Evolutionary conservation across 2,113 vertebrate genomes (phyloP).

Genomic region (Formicarius rufipectus): DNA sequence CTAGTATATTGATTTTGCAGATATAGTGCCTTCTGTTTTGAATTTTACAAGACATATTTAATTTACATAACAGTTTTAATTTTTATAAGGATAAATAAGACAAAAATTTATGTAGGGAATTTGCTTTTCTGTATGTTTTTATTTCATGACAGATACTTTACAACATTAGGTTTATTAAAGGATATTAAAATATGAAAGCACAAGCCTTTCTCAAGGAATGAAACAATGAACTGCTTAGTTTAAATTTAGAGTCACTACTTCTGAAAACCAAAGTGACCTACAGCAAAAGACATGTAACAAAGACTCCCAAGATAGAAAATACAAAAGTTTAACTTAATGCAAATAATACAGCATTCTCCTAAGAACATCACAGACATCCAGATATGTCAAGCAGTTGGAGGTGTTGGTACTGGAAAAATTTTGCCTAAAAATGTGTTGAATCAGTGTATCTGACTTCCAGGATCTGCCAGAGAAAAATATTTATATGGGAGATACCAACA

Average conservation of each 20-base stretch:
- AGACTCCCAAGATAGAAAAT: not conserved
- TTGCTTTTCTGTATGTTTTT: not conserved
- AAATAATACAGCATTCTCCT: not conserved
- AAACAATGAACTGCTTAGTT: not conserved
- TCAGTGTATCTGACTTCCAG: not conserved
- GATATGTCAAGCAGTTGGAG: not conserved
- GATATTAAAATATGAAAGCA: not conserved
- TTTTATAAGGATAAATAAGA: not conserved
- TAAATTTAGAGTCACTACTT: not conserved
- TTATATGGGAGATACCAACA: not conserved
- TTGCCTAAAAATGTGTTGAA: not conserved
- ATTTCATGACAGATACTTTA: not conserved
- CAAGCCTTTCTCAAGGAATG: not conserved
- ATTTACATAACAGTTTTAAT: not conserved
- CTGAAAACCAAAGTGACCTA: not conserved
- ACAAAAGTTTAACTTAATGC: not conserved
- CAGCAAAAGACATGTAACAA: accelerated
- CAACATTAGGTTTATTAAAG: not conserved
- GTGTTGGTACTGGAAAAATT: not conserved
- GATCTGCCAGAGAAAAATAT: not conserved
- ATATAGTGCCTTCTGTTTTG: not conserved
- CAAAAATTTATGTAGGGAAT: not conserved
- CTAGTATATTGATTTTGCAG: not conserved
- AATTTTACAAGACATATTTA: not conserved
- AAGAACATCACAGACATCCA: not conserved